Conservation (phyloP, 2,113 vertebrate species). For the Hippocampus abdominalis region DNA sequence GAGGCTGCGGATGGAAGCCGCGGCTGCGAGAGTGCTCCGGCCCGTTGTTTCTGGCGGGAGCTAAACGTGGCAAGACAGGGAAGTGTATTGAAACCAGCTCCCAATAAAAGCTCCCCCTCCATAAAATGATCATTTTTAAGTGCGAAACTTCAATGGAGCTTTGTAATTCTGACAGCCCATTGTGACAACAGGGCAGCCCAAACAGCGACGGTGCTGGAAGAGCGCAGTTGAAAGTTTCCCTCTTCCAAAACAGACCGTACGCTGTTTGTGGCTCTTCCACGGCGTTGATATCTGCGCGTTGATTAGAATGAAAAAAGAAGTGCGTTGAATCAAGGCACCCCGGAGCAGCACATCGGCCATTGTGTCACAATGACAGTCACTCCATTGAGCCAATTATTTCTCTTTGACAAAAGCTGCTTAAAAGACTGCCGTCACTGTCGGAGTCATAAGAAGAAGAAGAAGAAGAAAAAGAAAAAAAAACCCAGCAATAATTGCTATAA, state of each 20-base stretch:
- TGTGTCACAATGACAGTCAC: conserved; percentile 69
- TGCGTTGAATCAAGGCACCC: conserved; percentile 50
- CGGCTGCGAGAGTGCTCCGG: conserved; percentile 39
- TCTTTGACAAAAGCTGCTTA: conserved; percentile 63
- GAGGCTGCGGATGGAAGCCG: conserved; percentile 65
- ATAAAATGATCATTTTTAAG: conserved; percentile 75
- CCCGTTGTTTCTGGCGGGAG: conserved; percentile 24
- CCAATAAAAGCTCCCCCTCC: conserved; percentile 27
- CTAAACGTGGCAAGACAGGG: conserved; percentile 57
- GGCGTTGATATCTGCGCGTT: conserved; percentile 73
- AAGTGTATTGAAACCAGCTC: background rate
- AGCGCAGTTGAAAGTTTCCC: conserved; percentile 64
- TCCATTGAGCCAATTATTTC: conserved; percentile 71
- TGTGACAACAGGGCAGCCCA: conserved; percentile 73
- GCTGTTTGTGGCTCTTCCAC: conserved; percentile 70
- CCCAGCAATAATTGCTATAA: background rate
- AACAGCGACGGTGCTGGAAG: conserved; percentile 73
- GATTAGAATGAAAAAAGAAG: conserved; percentile 69
- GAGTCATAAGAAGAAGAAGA: background rate
- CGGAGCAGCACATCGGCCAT: conserved; percentile 55
- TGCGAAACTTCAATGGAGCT: conserved; percentile 69
- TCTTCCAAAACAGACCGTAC: conserved; percentile 63
- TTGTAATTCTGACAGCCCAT: conserved; percentile 74
- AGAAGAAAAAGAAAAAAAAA: background rate
- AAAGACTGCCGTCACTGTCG: conserved; percentile 58